Evolutionary conservation across 2,888 invertebrate genomes (phyloP), one percentile per base, ranked within the genome.

Genomic region (Torymus auratus): DNA sequence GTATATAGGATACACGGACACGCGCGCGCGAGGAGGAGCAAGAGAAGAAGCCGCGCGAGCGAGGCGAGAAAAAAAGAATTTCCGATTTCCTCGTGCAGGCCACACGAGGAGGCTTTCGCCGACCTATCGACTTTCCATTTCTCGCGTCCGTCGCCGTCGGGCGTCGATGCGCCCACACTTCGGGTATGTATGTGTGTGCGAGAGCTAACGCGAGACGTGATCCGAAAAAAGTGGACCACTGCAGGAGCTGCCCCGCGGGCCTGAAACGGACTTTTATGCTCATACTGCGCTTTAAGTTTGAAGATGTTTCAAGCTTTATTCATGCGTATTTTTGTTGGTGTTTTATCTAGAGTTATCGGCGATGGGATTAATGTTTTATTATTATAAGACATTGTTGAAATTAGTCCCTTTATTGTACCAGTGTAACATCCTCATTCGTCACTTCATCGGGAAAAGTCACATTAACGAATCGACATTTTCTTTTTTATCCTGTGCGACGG

Each of bases 91-190:
- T 41, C 65, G 17, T 41, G 5, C 5, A 17, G 56, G 3, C 50
- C 12, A n/a, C 41, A 4, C 2, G 13, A 20, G n/a, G 23, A 69
- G 56, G 56, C 69, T 58, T 55, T 20, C n/a, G 15, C 52, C 12
- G 10, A 0, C 11, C 12, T 78, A 78, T 78, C 78, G 78, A 78
- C 78, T 78, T 72, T 78, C 72, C 78, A 78, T 78, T 72, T 72
- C 55, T 65, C 52, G 67, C 28, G 28, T 23, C 15, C 14, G 55
- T 14, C 12, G 12, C 41, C 41, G 41, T 7, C 7, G 41, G 41
- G 41, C 41, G 41, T 41, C 41, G 41, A 41, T 7, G 41, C 41
- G 41, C 7, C 41, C 7, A 41, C 7, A 1, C 41, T 41, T 41
- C 41, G 41, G 3, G 4, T 28, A 23, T 28, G n/a, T 12, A 62